Conservation (phyloP, 2,888 invertebrate species). For the Netelia inedita region DNA sequence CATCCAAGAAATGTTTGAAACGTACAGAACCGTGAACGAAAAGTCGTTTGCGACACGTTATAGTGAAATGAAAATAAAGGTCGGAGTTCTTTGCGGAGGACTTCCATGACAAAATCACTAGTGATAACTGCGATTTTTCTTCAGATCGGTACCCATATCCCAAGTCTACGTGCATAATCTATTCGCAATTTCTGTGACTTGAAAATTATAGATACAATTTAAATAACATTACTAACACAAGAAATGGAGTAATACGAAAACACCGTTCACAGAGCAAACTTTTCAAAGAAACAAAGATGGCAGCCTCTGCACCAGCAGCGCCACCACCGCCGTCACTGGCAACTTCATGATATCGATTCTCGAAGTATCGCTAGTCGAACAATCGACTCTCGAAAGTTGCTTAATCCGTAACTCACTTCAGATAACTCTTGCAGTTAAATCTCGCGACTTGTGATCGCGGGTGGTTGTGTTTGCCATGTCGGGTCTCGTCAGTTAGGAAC, state of each 20-base stretch:
- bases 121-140: no score
- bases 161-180: background rate
- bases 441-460: slow-evolving; percentile 32
- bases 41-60: no score
- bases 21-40: no score
- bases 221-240: background rate
- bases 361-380: background rate
- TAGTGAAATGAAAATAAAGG: no score
- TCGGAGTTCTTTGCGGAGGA: no score
- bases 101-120: no score
- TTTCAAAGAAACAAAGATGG: background rate
- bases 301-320: background rate
- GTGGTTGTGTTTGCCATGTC: slow-evolving; percentile 12
- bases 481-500: slow-evolving; percentile 69
- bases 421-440: slow-evolving; percentile 20
- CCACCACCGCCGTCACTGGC: background rate
- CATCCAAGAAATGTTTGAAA: no score
- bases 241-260: no score
- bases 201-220: background rate
- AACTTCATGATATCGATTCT: background rate
- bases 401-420: background rate
- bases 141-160: background rate
- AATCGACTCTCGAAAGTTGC: slow-evolving; percentile 44
- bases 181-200: background rate
- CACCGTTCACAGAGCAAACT: background rate